Base-by-base conservation (phyloP, 2,888 invertebrate genomes). In the Rhyacophila evoluta region DNA sequence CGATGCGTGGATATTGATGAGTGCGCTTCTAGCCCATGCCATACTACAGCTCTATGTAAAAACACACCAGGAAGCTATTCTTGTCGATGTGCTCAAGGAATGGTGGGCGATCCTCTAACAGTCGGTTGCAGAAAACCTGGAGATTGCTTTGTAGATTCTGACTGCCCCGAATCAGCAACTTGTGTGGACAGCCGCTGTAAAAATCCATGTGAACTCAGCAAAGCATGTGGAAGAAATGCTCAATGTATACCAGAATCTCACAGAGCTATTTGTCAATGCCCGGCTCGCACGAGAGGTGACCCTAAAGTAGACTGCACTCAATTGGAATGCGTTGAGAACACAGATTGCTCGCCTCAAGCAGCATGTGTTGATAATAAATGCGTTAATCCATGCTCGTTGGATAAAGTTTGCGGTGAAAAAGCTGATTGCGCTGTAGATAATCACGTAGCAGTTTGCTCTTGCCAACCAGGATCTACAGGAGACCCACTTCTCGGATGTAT, bases 401-500 rank as follows among this genome's bases (percentile, higher is more conserved):
- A 94, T 0, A 95, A 96, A 82, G 95, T 95, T 0, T 97, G 97
- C 84, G 97, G 97, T 0, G 91, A 92, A 81, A 94, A 94, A 85
- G 94, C 96, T 0, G 91, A 92, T 78, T 97, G 97, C 84, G 87
- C 91, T 1, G 91, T 95, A 0, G 90, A 91, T 82, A 95, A 95
- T 86, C 97, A 97, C 84, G 92, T 94, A 71, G 95, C 95, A 0
- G 89, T 95, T 38, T 97, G 97, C 85, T 91, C 92, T n/a, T 97
- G 97, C 85, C 91, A 93, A 83, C 91, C 95, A 27, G 97, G 97
- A 68, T 94, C 92, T 82, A 96, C 96, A 0, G 97, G 97, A 28
- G 95, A 97, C 87, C 95, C 97, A 10, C 93, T 94, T 80, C 90
- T 96, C 81, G 97, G 97, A 11, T 97, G 97, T 85, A 93, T 95